Base-by-base conservation (phyloP, 2,113 vertebrate species). In the Setophaga kirtlandii region DNA sequence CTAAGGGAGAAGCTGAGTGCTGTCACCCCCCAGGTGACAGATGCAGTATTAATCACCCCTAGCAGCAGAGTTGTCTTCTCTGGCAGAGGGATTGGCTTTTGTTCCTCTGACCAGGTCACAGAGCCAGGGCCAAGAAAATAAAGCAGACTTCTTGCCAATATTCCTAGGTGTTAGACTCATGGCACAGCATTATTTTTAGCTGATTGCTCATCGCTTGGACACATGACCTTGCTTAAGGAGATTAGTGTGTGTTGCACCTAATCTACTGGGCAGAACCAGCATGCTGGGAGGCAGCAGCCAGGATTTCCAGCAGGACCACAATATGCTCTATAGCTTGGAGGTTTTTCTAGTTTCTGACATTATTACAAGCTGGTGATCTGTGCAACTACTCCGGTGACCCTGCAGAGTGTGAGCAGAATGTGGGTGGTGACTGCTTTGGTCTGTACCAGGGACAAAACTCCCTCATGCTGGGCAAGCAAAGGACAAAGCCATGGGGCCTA, bases 131-230 rank as follows among this genome's bases (percentile, higher is more conserved):
- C 88, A 92, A 90, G 93, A 87, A 96, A 96, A 92, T 71, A 89
- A 90, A 93, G 59, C 0, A 30, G 87, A 30, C 88, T 87, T 95
- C 94, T 89, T 94, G 94, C 93, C 85, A 90, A 1, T 96, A 78
- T 92, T 88, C 85, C 65, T 92, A 81, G 86, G 90, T 84, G 88
- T 93, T 86, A 81, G 90, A 88, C 86, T 93, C 89, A 64, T 68
- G 80, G 86, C 93, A 89, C 59, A 63, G 73, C 94, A 70, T 95
- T 96, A 93, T 96, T 96, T 96, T 96, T 96, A 96, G 93, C 89
- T 30, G 89, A 83, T 96, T 87, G 96, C 94, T 95, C 94, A 88
- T 93, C 4, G 2, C 76, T 90, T 94, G 90, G 75, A 39, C 82
- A 92, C 79, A 85, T 94, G 93, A 96, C 85, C 84, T 91, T 83